Conservation (phyloP, 1,140 invertebrate genomes). For the Ladona fulva region DNA sequence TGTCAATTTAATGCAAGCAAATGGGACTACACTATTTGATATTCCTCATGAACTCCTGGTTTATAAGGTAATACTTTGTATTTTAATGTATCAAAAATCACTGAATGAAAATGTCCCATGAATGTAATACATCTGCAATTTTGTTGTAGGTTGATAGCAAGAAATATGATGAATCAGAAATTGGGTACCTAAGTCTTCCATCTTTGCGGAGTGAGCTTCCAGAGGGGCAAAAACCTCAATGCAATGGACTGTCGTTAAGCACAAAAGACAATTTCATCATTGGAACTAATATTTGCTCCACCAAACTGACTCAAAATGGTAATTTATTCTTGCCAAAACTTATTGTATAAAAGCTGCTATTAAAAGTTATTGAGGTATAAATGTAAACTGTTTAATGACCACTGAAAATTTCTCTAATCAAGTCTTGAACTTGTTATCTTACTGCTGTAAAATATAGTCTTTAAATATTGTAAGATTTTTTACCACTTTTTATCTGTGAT, state of each 20-base stretch:
- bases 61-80: constrained; percentile 57
- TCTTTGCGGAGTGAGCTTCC: constrained; percentile 55
- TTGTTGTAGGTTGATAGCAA: constrained; percentile 62
- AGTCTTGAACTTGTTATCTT: no score
- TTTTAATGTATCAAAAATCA: constrained; percentile 12
- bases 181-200: constrained; percentile 66
- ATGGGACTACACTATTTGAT: constrained; percentile 84
- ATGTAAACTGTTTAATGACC: no score
- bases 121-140: constrained; percentile 14
- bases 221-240: constrained; percentile 46
- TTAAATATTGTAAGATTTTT: no score
- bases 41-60: constrained; percentile 72
- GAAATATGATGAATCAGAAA: constrained; percentile 57
- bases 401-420: no score
- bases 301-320: constrained; percentile 93
- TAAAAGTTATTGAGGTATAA: no score
- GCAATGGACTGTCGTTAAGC: constrained; percentile 48
- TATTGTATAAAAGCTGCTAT: no score
- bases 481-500: no score
- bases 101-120: constrained; percentile 11
- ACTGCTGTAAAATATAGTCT: no score
- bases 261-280: constrained; percentile 74
- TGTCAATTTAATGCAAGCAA: constrained; percentile 75
- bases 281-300: constrained; percentile 81
- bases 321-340: constrained; percentile 25